Evolutionary conservation across 2,888 invertebrate genomes (phyloP).

Genomic region (Cantharis rustica): DNA sequence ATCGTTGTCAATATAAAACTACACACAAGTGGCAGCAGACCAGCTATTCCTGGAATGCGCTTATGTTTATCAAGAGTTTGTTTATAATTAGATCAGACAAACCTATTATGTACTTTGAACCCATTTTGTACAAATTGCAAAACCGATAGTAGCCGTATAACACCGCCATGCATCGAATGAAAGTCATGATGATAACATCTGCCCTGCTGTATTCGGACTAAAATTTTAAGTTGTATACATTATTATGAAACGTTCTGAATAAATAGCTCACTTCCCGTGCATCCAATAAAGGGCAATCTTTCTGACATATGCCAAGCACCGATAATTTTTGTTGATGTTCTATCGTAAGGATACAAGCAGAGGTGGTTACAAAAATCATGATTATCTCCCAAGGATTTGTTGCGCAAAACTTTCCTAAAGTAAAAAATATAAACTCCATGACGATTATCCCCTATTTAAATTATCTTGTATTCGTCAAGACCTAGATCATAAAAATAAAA

Average conservation of each 20-base stretch:
- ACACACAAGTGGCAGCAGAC: slow-evolving; percentile 89
- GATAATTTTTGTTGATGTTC: slow-evolving; percentile 57
- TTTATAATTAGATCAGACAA: neutral
- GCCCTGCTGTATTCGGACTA: slow-evolving; percentile 85
- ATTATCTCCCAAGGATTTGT: slow-evolving; percentile 95
- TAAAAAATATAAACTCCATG: slow-evolving; percentile 72
- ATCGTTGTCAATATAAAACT: slow-evolving; percentile 92
- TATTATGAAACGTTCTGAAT: no score
- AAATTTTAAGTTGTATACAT: slow-evolving; percentile 44
- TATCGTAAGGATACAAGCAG: slow-evolving; percentile 80
- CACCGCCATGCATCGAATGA: slow-evolving; percentile 87
- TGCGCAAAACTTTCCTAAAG: slow-evolving; percentile 89
- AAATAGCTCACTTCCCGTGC: slow-evolving; percentile 44
- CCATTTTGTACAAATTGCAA: slow-evolving; percentile 83
- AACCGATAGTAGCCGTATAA: slow-evolving; percentile 94
- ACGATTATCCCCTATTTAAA: neutral
- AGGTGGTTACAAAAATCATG: slow-evolving; percentile 80
- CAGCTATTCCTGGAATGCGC: slow-evolving; percentile 74
- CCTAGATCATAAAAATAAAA: neutral
- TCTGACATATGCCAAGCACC: slow-evolving; percentile 54
- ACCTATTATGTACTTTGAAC: slow-evolving; percentile 86
- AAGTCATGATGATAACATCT: slow-evolving; percentile 89
- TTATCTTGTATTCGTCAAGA: neutral
- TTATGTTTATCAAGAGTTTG: neutral
- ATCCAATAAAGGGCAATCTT: slow-evolving; percentile 64